Evolutionary conservation across 2,113 vertebrate species (phyloP).

Genomic region (Coptodon bakossiorum): DNA sequence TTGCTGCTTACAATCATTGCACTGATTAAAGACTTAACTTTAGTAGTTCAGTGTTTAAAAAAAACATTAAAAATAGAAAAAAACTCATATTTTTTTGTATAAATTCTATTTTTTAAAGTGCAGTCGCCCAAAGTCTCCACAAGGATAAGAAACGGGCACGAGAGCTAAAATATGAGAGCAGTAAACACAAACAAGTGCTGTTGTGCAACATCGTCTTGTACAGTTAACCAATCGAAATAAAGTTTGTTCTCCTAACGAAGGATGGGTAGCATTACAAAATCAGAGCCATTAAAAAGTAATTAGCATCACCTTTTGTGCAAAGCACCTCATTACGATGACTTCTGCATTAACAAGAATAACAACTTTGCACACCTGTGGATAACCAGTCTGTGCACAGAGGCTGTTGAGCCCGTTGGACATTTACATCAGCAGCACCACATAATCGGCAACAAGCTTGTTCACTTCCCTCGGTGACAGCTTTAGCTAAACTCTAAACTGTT

Average conservation of each 20-base stretch:
- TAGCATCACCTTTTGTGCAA: neutral
- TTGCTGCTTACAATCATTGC: neutral
- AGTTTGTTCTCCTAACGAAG: neutral
- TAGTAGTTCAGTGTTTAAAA: neutral
- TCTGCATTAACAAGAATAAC: neutral
- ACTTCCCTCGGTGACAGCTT: neutral
- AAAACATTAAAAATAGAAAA: neutral
- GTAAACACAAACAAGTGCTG: neutral
- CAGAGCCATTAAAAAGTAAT: neutral
- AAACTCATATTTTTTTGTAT: fast-evolving
- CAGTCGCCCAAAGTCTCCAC: neutral
- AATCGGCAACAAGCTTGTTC: neutral
- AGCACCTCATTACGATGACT: neutral
- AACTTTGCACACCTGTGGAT: neutral
- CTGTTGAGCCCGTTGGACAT: neutral
- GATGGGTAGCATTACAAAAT: neutral
- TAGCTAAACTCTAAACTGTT: neutral
- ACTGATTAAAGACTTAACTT: neutral
- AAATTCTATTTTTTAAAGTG: neutral
- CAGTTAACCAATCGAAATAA: neutral
- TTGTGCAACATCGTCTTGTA: neutral
- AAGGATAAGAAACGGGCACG: neutral
- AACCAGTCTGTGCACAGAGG: neutral
- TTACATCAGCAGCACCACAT: neutral
- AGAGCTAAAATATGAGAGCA: neutral